phyloP scores from a whole-genome alignment of 1,140 invertebrate species.

The Zaprionus kolodkinae region DNA sequence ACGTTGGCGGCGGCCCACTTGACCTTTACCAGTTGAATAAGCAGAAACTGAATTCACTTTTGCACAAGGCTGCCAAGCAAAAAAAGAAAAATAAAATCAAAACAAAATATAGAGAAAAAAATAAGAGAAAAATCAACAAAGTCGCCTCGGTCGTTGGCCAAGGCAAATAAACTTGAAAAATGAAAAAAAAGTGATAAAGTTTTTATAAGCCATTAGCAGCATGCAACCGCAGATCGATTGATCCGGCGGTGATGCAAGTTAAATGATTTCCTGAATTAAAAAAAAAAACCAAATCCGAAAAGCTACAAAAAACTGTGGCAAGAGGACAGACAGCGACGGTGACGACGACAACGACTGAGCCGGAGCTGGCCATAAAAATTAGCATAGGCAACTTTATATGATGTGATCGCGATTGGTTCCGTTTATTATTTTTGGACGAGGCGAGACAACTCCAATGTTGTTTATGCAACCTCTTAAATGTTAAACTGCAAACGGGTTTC shows the following conservation, averaged over 20 bases:
- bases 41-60: conserved; percentile 42
- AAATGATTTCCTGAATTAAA: conserved; percentile 32
- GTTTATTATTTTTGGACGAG: conserved; percentile 58
- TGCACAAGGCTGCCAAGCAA: conserved; percentile 57
- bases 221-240: conserved; percentile 47
- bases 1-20: conserved; percentile 51
- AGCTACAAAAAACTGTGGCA: conserved; percentile 61
- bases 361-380: conserved; percentile 65
- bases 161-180: conserved; percentile 70
- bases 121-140: conserved; percentile 18
- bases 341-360: conserved; percentile 18
- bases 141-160: conserved; percentile 59
- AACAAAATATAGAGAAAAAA: conserved; percentile 8
- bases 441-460: conserved; percentile 43
- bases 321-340: conserved; percentile 48
- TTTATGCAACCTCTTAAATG: conserved; percentile 78
- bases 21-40: conserved; percentile 67
- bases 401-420: conserved; percentile 55
- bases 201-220: conserved; percentile 59
- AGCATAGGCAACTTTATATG: conserved; percentile 58
- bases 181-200: conserved; percentile 50
- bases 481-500: conserved; percentile 70
- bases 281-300: conserved; percentile 8
- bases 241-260: conserved; percentile 39
- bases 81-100: conserved; percentile 7